Evolutionary conservation across 1,140 invertebrate genomes (phyloP), one percentile per base, ranked within the genome.

Genomic region (Hypsibius dujardini): DNA sequence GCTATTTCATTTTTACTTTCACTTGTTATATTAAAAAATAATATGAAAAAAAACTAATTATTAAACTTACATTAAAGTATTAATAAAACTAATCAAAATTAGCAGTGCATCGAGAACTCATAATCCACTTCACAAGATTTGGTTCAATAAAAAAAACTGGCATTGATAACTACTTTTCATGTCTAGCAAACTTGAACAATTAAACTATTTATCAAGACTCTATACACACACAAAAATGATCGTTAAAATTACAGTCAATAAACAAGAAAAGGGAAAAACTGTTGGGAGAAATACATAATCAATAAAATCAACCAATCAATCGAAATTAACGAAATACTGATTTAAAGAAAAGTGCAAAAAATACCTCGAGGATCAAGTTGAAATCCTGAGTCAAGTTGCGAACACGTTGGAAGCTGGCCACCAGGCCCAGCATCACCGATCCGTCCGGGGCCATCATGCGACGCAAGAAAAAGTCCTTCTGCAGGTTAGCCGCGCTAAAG

Each of bases 401-500:
- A 70, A 98, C 88, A 74, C 95, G 85, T 80, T 93, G 90, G 81
- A 99, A 99, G 28, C 90, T 92, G 46, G 92, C 92, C 70, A 99
- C 94, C 59, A 98, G 81, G 72, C 87, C 87, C 42, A 98, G 85
- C 3, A 92, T 90, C 70, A 98, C 85, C 78, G 87, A 98, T 70
- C 95, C 95, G 76, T 95, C 86, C 15, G 85, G 76, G 76, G 93
- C 88, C 95, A 99, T 98, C 84, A 95, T 95, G 73, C 92, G 85
- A 71, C 95, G 85, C 74, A 99, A 83, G 81, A 95, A 99, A 80
- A 96, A 92, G 79, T 98, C 95, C 76, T 90, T 87, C 75, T 89
- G 85, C 70, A 99, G 83, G 83, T 99, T 99, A 76, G 97, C 93
- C 76, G 89, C 87, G 78, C 92, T 95, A 82, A 99, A 98, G 84